Base-by-base conservation (phyloP, 2,797 vertebrate genomes). In the Myioborus miniatus region DNA sequence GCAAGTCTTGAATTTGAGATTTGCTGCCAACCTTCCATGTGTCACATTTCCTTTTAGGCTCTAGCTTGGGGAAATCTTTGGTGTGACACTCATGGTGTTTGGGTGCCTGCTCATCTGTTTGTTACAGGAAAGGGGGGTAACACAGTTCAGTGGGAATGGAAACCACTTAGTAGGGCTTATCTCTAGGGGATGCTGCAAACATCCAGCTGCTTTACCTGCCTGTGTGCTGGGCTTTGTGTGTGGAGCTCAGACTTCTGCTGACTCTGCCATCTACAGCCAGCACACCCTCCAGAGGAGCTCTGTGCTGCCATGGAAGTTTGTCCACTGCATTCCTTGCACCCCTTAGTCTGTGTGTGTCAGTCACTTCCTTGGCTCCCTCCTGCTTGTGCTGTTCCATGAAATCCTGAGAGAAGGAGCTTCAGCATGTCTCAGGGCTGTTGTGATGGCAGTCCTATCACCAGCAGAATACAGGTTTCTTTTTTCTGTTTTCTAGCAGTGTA, bases 401-500 rank as follows among this genome's bases (percentile, higher is more conserved):
- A 56, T 74, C 27, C 44, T 52, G 44, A 9, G 47, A 67, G 78
- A 84, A 82, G 67, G 26, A 46, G 16, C 23, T 74, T 75, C 58
- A 39, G 23, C 11, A 12, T 84, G 29, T 87, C 55, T 87, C 47
- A 26, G 16, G 70, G 39, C 36, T 94, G 71, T 24, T 59, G 64
- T 32, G 52, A 20, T 39, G 37, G 41, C 83, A 86, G 23, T 59
- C 29, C 65, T 81, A n/a, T 71, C 79, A 62, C 68, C 56, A 92
- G 27, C 37, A 26, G 32, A 80, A 60, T 36, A 22, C 60, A 81
- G 80, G 58, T 93, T 88, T 94, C 58, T 86, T 75, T 34, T 75
- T 91, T 88, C 53, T 37, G 23, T 90, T 93, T 89, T 21, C 76
- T 69, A 44, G 36, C 36, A 88, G 46, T 91, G n/a, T 78, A 75